Percentiles rank a stretch among this genome's conserved stretches.
These are phyloP conservation scores for Spinibarbus caldwelli DNA, from an alignment of 2,797 vertebrate genomes.

Conservation along the genomic window DNA sequence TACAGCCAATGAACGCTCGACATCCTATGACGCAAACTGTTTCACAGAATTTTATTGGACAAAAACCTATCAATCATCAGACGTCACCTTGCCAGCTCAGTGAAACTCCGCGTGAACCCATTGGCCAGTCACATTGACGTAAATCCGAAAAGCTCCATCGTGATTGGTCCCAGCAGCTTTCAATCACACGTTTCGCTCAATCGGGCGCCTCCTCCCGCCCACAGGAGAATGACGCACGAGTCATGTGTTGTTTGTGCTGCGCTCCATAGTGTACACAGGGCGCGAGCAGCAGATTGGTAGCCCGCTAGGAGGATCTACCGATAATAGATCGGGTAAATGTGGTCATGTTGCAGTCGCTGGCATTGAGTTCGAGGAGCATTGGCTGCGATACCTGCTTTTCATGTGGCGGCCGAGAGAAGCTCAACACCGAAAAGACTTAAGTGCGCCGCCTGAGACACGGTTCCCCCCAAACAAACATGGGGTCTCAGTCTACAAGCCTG, in stretches of 20 bases:
- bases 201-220: constrained; percentile 60
- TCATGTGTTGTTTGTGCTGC: constrained; percentile 94
- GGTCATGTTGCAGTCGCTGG: constrained; percentile 75
- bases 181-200: constrained; percentile 64
- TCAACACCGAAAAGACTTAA: constrained; percentile 61
- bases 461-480: constrained; percentile 79
- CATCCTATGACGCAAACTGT: neutral
- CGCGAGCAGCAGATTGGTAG: constrained; percentile 74
- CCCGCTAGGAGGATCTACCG: constrained; percentile 68
- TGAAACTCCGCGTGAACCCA: constrained; percentile 61
- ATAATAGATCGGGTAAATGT: constrained; percentile 70
- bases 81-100: constrained; percentile 59
- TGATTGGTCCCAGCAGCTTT: constrained; percentile 61
- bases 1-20: constrained; percentile 38
- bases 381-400: constrained; percentile 59
- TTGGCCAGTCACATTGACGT: constrained; percentile 70
- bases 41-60: constrained; percentile 44
- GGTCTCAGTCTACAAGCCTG: constrained; percentile 74
- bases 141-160: neutral
- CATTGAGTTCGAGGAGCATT: constrained; percentile 68
- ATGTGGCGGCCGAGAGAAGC: constrained; percentile 49
- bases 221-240: constrained; percentile 70
- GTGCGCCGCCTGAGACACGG: constrained; percentile 72
- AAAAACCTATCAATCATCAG: constrained; percentile 47
- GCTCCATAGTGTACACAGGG: constrained; percentile 78